Percentiles rank a stretch among this genome's conserved stretches.
Evolutionary conservation across 2,888 invertebrate species (phyloP).

Genomic region (Allygus modestus): DNA sequence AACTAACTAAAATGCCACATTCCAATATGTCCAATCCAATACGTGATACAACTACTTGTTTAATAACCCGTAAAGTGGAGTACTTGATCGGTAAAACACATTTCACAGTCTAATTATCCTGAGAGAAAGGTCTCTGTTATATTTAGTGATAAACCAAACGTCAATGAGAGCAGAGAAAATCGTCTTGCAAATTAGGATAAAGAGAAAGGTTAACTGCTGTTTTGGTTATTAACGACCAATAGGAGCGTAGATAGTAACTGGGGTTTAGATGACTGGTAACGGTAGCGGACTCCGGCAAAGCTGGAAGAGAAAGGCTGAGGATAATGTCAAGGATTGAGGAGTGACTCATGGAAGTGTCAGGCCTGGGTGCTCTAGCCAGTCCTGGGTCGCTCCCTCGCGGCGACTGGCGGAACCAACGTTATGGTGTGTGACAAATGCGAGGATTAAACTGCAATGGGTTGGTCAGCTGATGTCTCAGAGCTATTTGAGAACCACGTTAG

Average conservation of each 20-base stretch:
- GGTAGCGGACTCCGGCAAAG: neutral
- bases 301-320: neutral
- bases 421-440: neutral
- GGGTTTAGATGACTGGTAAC: neutral
- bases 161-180: neutral
- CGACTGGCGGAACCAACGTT: neutral
- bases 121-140: too few relatives aligned
- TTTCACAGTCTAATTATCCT: too few relatives aligned
- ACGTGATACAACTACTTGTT: too few relatives aligned
- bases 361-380: neutral
- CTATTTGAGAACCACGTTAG: too few relatives aligned
- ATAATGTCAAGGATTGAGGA: conserved; percentile 20
- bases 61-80: too few relatives aligned
- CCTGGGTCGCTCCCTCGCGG: neutral
- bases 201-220: neutral
- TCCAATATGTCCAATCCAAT: too few relatives aligned
- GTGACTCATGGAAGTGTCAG: neutral
- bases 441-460: neutral
- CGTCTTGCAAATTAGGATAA: neutral
- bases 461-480: too few relatives aligned
- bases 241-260: neutral
- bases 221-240: neutral
- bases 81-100: too few relatives aligned
- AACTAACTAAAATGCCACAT: too few relatives aligned
- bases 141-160: too few relatives aligned